Evolutionary conservation across 2,888 invertebrate species (phyloP).

Genomic region (Homarus gammarus): DNA sequence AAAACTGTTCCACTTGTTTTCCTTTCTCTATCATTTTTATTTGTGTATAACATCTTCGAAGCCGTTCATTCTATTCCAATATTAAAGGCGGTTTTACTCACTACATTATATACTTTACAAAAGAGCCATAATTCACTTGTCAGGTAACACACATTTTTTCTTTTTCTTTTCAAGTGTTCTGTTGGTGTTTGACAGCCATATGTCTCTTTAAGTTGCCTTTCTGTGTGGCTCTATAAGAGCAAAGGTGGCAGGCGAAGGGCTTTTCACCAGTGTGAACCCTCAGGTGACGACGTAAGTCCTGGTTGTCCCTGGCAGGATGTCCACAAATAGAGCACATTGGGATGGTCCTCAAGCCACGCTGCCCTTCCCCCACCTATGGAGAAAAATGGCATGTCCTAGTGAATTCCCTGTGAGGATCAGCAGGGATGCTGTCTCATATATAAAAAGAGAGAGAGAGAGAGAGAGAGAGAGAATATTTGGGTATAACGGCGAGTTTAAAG

Average conservation of each 20-base stretch:
- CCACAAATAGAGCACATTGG: conserved; percentile 67
- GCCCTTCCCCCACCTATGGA: conserved; percentile 68
- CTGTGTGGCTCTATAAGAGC: conserved; percentile 69
- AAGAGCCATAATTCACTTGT: conserved; percentile 7
- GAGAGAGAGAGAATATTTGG: not conserved
- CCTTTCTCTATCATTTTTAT: not conserved
- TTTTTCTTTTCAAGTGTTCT: conserved; percentile 17
- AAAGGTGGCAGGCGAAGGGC: conserved; percentile 70
- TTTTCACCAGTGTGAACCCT: conserved; percentile 70
- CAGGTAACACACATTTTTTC: not conserved
- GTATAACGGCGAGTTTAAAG: too few species aligned
- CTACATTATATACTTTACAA: not conserved
- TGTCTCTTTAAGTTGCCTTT: conserved; percentile 65
- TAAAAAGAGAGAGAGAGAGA: not conserved
- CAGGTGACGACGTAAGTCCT: conserved; percentile 63
- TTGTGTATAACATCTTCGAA: too few species aligned
- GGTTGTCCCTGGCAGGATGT: conserved; percentile 62
- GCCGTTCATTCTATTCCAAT: not conserved
- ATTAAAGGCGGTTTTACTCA: not conserved
- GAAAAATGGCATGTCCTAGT: conserved; percentile 57
- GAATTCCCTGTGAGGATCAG: conserved; percentile 31
- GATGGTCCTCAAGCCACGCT: conserved; percentile 61
- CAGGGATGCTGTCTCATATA: conserved; percentile 13
- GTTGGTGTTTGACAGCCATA: conserved; percentile 55
- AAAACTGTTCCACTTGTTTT: not conserved